Evolutionary conservation across 92 coral and sea anemone genomes (phyloP).

Genomic region (Actinostola sp.): DNA sequence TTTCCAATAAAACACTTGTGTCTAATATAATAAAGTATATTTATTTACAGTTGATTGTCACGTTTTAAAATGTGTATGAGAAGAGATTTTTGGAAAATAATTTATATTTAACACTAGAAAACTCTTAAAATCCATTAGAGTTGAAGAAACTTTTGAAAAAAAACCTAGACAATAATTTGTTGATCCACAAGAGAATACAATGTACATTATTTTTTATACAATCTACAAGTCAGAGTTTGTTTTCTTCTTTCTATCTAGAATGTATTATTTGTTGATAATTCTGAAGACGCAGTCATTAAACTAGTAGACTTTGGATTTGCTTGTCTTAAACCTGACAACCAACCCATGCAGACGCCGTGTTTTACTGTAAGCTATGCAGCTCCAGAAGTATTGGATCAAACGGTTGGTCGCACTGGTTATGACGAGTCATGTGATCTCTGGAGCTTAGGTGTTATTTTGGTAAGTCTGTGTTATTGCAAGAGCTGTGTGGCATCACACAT

Average conservation of each 20-base stretch:
- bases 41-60: no score
- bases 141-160: no score
- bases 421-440: slow-evolving; percentile 97
- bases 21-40: no score
- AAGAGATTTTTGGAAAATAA: no score
- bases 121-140: no score
- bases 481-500: neutral
- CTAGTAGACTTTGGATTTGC: slow-evolving; percentile 99
- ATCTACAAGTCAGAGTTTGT: neutral
- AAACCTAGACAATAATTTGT: no score
- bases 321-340: slow-evolving; percentile 91
- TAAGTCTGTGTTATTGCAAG: slow-evolving; percentile 53
- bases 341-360: slow-evolving; percentile 94
- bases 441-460: slow-evolving; percentile 99
- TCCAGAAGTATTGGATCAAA: slow-evolving; percentile 91
- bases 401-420: slow-evolving; percentile 74
- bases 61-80: no score
- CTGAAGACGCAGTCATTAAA: slow-evolving; percentile 87
- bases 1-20: no score
- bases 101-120: no score
- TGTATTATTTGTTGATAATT: slow-evolving; percentile 88
- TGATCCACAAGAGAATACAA: no score
- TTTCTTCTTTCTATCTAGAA: slow-evolving; percentile 60
- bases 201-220: no score
- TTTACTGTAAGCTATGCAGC: slow-evolving; percentile 94